Base-by-base conservation (phyloP, 2,113 vertebrate species). In the Brachyhypopomus occidentalis region DNA sequence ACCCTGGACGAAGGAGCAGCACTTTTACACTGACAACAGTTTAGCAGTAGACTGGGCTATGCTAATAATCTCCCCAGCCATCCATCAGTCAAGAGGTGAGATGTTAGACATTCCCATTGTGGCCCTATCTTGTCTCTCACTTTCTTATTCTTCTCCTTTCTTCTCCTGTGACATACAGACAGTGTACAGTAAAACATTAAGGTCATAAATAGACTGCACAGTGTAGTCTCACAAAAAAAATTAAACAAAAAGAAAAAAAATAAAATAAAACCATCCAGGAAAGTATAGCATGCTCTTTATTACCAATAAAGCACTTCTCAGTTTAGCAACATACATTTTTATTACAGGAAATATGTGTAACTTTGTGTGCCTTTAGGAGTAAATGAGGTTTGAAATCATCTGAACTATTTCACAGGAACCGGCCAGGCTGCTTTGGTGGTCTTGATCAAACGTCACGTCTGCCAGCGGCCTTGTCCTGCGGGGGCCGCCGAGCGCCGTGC, bases 71-170 rank as follows among this genome's bases (percentile, higher is more conserved):
- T 79, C 36, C 41, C 30, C 52, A 69, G 60, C 72, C 77, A 85
- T 85, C 77, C 77, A 85, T 85, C 78, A 85, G 75, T 20, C 38
- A 22, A 45, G 59, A 85, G 77, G 82, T 66, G 74, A 82, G 76
- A 75, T 22, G 77, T 83, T 77, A 85, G 80, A 89, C 92, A 77
- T 73, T 67, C 66, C 64, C 79, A 79, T 82, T 82, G 67, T 86
- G 75, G 71, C 12, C 64, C 78, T 67, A 16, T 74, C 71, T 19
- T 20, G 12, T 75, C 76, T 22, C 58, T 34, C 17, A 56, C 30
- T 74, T 30, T 56, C 19, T 41, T 34, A 20, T 52, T 45, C 9
- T 83, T 76, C 73, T 62, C 9, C 69, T 67, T 72, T 64, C 38
- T 27, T 73, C 25, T 72, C 72, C 48, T 79, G 67, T 70, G 77